Base-by-base conservation (phyloP, 2,113 vertebrate species). In the Scartelaos histophorus region DNA sequence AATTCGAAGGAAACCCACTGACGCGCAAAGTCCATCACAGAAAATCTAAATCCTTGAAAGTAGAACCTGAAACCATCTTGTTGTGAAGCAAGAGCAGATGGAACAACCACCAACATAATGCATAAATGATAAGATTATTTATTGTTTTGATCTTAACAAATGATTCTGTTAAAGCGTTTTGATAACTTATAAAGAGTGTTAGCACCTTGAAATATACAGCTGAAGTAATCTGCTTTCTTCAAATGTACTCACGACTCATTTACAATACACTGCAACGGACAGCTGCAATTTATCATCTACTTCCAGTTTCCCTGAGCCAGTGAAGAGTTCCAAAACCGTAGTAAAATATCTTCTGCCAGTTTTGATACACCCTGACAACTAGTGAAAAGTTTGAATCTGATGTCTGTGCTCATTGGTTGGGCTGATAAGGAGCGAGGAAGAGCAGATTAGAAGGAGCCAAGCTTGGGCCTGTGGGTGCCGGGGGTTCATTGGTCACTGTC, bases 401-500 rank as follows among this genome's bases (percentile, higher is more conserved):
- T 70, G 81, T 62, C 60, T 61, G 47, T 58, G 69, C 57, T 47
- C 29, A 19, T 67, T 58, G 66, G 72, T 67, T 67, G 57, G 29
- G 56, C 21, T 56, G 88, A 86, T 82, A 74, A 84, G 79, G 73
- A 83, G 70, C 71, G 67, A 79, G 73, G 70, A 83, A 70, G 71
- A 68, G 46, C 49, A 69, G 84, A 86, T 88, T 82, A 89, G 25
- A 86, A 83, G 71, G 76, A 77, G 76, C 74, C 76, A 73, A 75
- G 79, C 78, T 83, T 85, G 76, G 81, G 84, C 82, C 72, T 25
- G 78, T 83, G 78, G 79, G 58, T 76, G 74, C 53, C 43, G 67
- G 13, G 35, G 60, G 71, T 74, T 80, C 84, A 62, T 85, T 88
- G 88, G 82, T 89, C 88, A 88, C 79, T 88, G 88, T 88, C 85